These are phyloP conservation scores for Glossosoma conforme DNA, from an alignment of 1,140 invertebrate genomes.

Conservation along the genomic window DNA sequence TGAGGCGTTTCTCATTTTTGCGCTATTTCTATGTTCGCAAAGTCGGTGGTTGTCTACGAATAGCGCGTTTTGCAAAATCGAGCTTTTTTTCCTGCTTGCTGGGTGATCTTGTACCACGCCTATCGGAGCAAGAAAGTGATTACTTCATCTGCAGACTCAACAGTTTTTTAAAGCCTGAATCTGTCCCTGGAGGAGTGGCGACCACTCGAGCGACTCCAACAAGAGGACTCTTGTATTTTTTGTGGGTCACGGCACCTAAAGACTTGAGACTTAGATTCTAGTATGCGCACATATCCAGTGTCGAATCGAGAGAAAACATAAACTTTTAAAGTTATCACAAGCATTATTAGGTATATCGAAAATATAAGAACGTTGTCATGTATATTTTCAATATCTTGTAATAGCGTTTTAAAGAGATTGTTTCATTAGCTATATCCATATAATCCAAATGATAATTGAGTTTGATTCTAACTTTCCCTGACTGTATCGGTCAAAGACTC, in stretches of 20 bases:
- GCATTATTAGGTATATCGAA: too few species aligned
- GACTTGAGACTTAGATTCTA: not conserved
- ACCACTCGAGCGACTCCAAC: slow-evolving; percentile 3
- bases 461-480: too few species aligned
- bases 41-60: not conserved
- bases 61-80: not conserved
- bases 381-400: too few species aligned
- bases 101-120: too few species aligned
- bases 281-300: not conserved
- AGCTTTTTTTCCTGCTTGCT: too few species aligned
- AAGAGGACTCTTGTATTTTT: slow-evolving; percentile 15
- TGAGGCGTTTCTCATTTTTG: not conserved
- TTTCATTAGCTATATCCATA: too few species aligned
- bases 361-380: too few species aligned
- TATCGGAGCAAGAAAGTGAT: slow-evolving; percentile 14
- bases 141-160: slow-evolving; percentile 5
- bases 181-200: slow-evolving; percentile 2
- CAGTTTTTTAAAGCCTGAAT: slow-evolving; percentile 16
- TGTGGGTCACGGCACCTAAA: slow-evolving; percentile 6
- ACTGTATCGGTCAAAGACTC: too few species aligned
- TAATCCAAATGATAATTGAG: too few species aligned
- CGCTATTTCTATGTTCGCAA: not conserved
- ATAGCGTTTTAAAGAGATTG: too few species aligned
- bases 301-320: too few species aligned
- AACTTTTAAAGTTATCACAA: too few species aligned